A percentile compares a stretch with the other conserved stretches of the same genome.
These are phyloP conservation scores for Glaucomys volans DNA, from an alignment of 2,113 vertebrate genomes.

Conservation along the genomic window DNA sequence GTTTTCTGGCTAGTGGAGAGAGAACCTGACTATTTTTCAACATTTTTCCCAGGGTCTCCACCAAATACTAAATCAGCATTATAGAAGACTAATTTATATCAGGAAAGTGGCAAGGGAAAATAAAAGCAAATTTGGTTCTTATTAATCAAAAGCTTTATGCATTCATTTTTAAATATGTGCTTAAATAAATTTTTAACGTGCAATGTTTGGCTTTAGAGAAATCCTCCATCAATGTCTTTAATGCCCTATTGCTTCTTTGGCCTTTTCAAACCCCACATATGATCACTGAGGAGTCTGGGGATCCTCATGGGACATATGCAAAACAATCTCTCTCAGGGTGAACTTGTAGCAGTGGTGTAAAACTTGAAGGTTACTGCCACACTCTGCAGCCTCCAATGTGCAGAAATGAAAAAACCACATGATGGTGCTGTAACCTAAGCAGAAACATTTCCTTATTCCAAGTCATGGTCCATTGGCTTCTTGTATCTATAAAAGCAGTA, in stretches of 20 bases:
- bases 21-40: neutral
- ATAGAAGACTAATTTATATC: neutral
- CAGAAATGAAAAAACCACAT: conserved; percentile 60
- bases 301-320: neutral
- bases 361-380: neutral
- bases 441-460: neutral
- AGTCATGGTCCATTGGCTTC: neutral
- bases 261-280: neutral
- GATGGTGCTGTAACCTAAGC: conserved; percentile 76
- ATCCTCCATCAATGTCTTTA: neutral
- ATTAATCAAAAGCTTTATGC: neutral
- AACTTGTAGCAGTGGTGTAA: neutral
- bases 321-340: neutral
- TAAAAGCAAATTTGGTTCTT: neutral
- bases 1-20: neutral
- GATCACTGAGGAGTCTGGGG: neutral
- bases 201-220: neutral
- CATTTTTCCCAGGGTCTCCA: neutral
- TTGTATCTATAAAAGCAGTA: neutral
- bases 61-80: neutral
- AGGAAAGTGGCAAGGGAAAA: neutral
- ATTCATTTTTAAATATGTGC: conserved; percentile 22
- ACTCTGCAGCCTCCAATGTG: neutral
- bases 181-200: neutral
- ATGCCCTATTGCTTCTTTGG: neutral